These are phyloP conservation scores for Timema podura DNA, from an alignment of 2,888 invertebrate species.

Conservation along the genomic window DNA sequence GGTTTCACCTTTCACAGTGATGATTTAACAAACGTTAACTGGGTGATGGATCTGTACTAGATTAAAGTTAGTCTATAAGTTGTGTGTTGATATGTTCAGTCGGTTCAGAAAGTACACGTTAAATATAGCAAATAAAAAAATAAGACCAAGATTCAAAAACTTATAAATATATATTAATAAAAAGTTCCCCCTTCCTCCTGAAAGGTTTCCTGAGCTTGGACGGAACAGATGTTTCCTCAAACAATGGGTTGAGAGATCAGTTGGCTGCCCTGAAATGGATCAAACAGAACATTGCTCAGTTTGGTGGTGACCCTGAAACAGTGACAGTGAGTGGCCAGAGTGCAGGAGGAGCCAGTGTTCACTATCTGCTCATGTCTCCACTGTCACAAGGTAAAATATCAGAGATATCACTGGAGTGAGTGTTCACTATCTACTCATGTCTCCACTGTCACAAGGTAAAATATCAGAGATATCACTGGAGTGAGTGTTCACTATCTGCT, in stretches of 20 bases:
- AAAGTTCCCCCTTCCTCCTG: too few species aligned
- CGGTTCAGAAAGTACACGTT: too few species aligned
- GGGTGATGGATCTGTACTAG: too few species aligned
- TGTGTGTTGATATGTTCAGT: too few species aligned
- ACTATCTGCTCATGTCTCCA: constrained; percentile 8
- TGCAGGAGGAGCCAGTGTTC: constrained; percentile 6
- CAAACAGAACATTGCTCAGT: constrained; percentile 7
- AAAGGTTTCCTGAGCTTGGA: constrained; percentile 1
- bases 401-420: too few species aligned
- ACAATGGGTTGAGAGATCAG: constrained; percentile 11
- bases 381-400: neutral
- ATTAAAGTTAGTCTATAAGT: too few species aligned
- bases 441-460: neutral
- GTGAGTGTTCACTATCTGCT: neutral
- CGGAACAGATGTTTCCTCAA: neutral
- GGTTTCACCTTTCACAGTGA: too few species aligned
- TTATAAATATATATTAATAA: too few species aligned
- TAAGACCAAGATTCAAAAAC: too few species aligned
- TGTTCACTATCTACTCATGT: too few species aligned
- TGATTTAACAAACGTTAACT: too few species aligned
- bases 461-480: neutral
- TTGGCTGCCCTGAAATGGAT: constrained; percentile 2
- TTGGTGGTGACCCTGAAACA: constrained; percentile 2
- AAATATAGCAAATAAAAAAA: too few species aligned
- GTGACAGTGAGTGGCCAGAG: constrained; percentile 6